Base-by-base conservation (phyloP, 2,888 invertebrate genomes). In the Bedellia somnulentella region DNA sequence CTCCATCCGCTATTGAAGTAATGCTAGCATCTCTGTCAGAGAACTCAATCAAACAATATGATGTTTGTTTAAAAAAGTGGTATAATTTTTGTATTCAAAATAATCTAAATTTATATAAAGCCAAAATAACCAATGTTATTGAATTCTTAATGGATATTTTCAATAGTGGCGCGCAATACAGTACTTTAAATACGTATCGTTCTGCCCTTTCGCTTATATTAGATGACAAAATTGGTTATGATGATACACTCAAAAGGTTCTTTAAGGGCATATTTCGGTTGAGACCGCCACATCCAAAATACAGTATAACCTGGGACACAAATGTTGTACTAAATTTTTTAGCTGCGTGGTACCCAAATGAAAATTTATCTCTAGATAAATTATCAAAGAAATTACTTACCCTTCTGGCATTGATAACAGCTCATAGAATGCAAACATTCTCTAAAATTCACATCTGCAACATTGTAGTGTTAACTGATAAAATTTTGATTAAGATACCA, bases 291-390 rank as follows among this genome's bases (percentile, higher is more conserved):
- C 15, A 15, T 13, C 41, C 41, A 15, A 41, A 34, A 27, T 41
- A 40, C 22, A 23, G 35, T 13, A 18, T 12, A 4, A 41, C 38
- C 2, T 43, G 42, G 43, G 43, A 44, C 27, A 38, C 43, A 4
- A 15, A 21, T 9, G 10, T 32, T 11, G 44, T 44, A 5, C 29
- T 44, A 12, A 29, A 32, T 21, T 35, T 36, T 30, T 17, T 42
- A 21, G 13, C n/a, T 13, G 29, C 16, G n/a, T 29, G 22, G 31
- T 32, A 35, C 12, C 37, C 36, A 8, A 38, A 38, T 36, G 32
- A 35, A n/a, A 16, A 15, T 10, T 17, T 42, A 9, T 5, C 14
- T 11, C 13, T 34, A 5, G 27, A 36, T 27, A 24, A 27, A 11
- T 10, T 40, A 9, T 30, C 39, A 1, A 37, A 38, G 25, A 46